A percentile compares a stretch with the other conserved stretches of the same genome.
Conservation (phyloP, 1,140 invertebrate species). For the Trichomalopsis sarcophagae region DNA sequence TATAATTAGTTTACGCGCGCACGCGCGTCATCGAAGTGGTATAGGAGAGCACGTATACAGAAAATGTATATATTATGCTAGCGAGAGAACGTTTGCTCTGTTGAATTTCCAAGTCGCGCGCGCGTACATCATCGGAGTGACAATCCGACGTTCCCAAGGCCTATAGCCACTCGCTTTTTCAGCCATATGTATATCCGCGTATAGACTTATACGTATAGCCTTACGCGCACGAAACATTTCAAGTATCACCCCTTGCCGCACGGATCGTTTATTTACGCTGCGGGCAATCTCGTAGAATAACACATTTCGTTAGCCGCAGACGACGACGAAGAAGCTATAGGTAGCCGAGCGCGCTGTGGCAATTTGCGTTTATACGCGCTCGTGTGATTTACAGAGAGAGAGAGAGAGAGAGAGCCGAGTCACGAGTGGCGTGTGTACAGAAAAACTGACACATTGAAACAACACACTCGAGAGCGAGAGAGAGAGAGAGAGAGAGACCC, state of each 20-base stretch:
- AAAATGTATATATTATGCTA: background rate
- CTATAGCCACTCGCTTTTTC: background rate
- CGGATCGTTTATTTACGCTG: background rate
- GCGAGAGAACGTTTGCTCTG: background rate
- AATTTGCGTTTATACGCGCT: background rate
- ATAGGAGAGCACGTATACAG: background rate
- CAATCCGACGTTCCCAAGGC: background rate
- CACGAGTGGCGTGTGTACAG: background rate
- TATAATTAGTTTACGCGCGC: background rate
- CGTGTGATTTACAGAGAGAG: background rate
- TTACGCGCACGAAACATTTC: background rate
- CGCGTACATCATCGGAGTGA: background rate
- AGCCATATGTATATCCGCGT: too few relatives aligned
- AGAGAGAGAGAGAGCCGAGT: too few relatives aligned
- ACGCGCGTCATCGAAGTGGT: background rate
- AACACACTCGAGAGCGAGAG: background rate
- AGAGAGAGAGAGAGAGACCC: too few relatives aligned
- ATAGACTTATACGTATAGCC: too few relatives aligned
- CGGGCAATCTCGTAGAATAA: slow-evolving; percentile 3
- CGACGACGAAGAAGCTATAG: too few relatives aligned
- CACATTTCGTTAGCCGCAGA: background rate
- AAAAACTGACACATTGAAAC: slow-evolving; percentile 1
- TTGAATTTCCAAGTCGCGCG: background rate
- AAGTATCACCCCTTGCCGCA: background rate
- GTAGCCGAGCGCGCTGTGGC: background rate